A percentile compares a stretch with the other conserved stretches of the same genome.
Conservation (phyloP, 1,140 invertebrate genomes). For the Drosophila asahinai region DNA sequence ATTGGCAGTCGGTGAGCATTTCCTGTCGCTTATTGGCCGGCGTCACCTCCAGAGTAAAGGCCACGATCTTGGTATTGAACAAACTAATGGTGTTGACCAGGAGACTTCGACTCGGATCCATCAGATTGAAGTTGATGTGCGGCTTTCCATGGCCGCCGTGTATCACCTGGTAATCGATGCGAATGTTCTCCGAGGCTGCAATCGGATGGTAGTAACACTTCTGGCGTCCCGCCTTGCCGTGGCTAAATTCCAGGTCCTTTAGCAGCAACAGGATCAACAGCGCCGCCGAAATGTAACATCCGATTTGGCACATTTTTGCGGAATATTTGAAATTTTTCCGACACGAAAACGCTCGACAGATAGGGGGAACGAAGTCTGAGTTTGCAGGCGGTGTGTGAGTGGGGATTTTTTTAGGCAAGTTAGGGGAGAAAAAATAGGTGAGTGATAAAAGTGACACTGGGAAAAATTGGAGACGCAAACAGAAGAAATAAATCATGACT, state of each 20-base stretch:
- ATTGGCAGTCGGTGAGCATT: conserved; percentile 87
- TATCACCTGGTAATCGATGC: conserved; percentile 91
- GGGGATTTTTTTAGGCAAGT: background rate
- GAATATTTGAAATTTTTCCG: background rate
- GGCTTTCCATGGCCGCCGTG: conserved; percentile 90
- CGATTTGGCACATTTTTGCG: conserved; percentile 59
- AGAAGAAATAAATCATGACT: too few species aligned
- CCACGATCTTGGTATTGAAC: conserved; percentile 91
- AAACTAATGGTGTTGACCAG: conserved; percentile 89
- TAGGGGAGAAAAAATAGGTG: background rate
- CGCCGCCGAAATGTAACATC: background rate
- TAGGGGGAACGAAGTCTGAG: background rate
- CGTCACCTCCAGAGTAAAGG: conserved; percentile 89
- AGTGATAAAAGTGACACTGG: background rate
- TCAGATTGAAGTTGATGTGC: conserved; percentile 90
- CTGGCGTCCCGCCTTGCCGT: conserved; percentile 86
- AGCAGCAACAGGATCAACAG: background rate
- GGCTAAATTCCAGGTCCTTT: background rate
- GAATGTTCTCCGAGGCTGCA: conserved; percentile 87
- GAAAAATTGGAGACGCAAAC: too few species aligned
- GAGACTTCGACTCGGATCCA: conserved; percentile 87
- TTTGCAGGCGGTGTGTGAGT: background rate
- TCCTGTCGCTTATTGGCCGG: conserved; percentile 85
- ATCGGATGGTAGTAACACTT: conserved; percentile 90
- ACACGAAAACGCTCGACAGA: conserved; percentile 26